Evolutionary conservation across 2,113 vertebrate genomes (phyloP).

Genomic region (Phaetusa simplex): DNA sequence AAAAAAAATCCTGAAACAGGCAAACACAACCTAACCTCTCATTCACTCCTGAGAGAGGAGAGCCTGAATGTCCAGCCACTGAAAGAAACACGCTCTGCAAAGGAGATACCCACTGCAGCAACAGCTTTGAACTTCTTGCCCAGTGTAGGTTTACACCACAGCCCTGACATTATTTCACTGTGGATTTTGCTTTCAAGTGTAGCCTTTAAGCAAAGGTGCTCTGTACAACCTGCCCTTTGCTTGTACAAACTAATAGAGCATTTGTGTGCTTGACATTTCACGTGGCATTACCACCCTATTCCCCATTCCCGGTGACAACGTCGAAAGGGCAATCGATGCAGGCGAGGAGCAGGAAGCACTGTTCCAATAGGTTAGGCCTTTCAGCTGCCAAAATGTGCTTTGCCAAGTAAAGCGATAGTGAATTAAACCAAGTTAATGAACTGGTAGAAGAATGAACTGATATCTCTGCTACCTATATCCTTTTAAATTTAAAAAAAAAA

Average conservation of each 20-base stretch:
- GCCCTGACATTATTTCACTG: neutral
- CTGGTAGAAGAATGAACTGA: neutral
- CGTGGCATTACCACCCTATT: neutral
- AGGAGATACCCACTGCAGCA: neutral
- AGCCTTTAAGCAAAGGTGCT: slow-evolving; percentile 12
- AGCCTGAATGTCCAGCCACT: neutral
- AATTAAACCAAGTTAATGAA: slow-evolving; percentile 12
- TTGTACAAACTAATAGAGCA: slow-evolving; percentile 14
- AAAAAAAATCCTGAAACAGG: neutral
- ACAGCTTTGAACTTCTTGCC: neutral
- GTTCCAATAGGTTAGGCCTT: neutral
- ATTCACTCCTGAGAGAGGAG: neutral
- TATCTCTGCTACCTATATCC: neutral
- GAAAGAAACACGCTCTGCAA: neutral
- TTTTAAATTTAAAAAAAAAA: neutral
- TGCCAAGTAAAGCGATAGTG: neutral
- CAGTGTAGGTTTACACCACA: neutral
- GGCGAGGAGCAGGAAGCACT: neutral
- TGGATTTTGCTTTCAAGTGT: neutral
- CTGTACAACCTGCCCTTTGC: slow-evolving; percentile 32
- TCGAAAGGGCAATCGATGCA: neutral
- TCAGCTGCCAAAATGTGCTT: neutral
- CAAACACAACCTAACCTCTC: neutral
- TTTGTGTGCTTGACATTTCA: slow-evolving; percentile 50
- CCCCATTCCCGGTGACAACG: neutral